Base-by-base conservation (phyloP, 2,888 invertebrate species). In the Drosophila kuntzei region DNA sequence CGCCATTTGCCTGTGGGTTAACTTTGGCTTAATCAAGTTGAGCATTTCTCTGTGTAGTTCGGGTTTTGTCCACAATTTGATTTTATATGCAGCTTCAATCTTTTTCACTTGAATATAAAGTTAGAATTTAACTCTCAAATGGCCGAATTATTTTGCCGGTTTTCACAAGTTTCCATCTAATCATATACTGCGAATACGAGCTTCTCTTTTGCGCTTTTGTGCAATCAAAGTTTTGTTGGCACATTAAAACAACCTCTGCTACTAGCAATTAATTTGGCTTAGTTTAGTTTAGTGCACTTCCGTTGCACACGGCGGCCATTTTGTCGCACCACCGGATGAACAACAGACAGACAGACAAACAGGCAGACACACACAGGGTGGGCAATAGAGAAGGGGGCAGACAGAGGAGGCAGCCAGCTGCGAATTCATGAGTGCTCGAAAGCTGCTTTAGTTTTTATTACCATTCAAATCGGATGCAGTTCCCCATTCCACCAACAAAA, bases 261-360 rank as follows among this genome's bases (percentile, higher is more conserved):
- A 62, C 57, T 71, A 68, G 82, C 87, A 83, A 83, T 83, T 83
- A 89, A 83, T 83, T 83, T 87, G 87, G 87, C 89, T 89, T 87
- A 83, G 87, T 87, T 83, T 77, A 89, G 85, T 82, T 87, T 77
- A 83, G 85, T 83, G 84, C 85, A 80, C 87, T 83, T 88, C 89
- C 87, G 84, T 68, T 88, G 84, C 71, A 80, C 84, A 88, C 78
- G 80, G 89, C 80, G 77, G 77, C 80, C 89, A 89, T 83, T 83
- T 88, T 88, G 89, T 87, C 80, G 78, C 80, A 86, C 70, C 64
- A 60, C 89, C 86, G 88, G 81, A 83, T 73, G 68, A 62, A 60
- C 58, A 66, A 47, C 47, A 54, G 59, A 44, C 43, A 37, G 39
- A 50, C 50, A 39, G 53, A 53, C 47, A 25, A 39, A 14, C 58